These are phyloP conservation scores for Caenorhabditis sulstoni DNA, from an alignment of 2,888 invertebrate genomes.

Conservation along the genomic window DNA sequence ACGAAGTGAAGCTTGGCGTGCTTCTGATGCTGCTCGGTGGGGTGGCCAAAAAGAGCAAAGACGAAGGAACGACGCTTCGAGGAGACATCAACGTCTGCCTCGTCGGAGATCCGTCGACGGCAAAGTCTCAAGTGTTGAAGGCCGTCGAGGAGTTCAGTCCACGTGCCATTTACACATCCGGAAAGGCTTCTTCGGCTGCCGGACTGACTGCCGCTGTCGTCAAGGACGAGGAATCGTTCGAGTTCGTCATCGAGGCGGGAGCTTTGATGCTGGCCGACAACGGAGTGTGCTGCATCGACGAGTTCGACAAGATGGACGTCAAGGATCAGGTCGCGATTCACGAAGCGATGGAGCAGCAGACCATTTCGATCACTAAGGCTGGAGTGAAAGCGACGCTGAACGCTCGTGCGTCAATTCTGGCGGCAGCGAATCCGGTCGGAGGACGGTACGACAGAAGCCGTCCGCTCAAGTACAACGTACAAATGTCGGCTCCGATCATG, in stretches of 20 bases:
- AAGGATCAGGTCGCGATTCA: slow-evolving; percentile 96
- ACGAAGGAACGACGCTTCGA: slow-evolving; percentile 87
- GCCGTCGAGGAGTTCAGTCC: slow-evolving; percentile 92
- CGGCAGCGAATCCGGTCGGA: slow-evolving; percentile 98
- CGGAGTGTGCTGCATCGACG: slow-evolving; percentile 87
- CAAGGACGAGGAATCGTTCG: slow-evolving; percentile 95
- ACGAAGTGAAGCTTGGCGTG: slow-evolving; percentile 88
- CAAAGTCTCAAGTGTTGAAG: slow-evolving; percentile 96
- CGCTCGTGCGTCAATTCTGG: slow-evolving; percentile 96
- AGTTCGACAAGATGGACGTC: slow-evolving; percentile 99
- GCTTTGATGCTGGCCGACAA: slow-evolving; percentile 99
- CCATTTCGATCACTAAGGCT: slow-evolving; percentile 94
- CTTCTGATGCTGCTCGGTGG: slow-evolving; percentile 97
- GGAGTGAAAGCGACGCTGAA: slow-evolving; percentile 90
- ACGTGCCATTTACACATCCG: slow-evolving; percentile 97
- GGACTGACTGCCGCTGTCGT: slow-evolving; percentile 99
- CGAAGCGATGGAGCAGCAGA: slow-evolving; percentile 99
- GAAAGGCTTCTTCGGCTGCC: slow-evolving; percentile 97
- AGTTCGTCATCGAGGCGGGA: slow-evolving; percentile 99
- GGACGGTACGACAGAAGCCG: slow-evolving; percentile 93
- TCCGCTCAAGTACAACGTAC: slow-evolving; percentile 94
- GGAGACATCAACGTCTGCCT: slow-evolving; percentile 98
- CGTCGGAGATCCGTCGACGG: slow-evolving; percentile 98
- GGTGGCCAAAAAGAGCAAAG: slow-evolving; percentile 91
- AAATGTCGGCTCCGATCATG: slow-evolving; percentile 96